A percentile compares a stretch with the other conserved stretches of the same genome.
phyloP scores from a whole-genome alignment of 92 coral and sea anemone species.

The Bergia sp. region DNA sequence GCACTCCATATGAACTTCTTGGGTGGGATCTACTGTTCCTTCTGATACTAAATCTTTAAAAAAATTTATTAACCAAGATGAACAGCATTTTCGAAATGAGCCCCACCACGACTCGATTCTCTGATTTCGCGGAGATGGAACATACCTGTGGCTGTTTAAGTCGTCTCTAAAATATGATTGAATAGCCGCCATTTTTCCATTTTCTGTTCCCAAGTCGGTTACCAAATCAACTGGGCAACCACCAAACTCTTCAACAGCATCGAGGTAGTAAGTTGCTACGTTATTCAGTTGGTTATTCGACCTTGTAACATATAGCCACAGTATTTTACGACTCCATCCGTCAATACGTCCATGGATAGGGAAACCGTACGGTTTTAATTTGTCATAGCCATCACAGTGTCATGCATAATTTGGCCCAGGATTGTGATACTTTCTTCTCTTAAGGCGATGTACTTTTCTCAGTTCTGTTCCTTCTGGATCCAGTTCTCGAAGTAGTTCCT shows the following conservation, averaged over 20 bases:
- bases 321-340: conserved; percentile 63
- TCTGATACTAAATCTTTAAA: conserved; percentile 58
- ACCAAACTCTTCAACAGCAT: conserved; percentile 68
- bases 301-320: conserved; percentile 56
- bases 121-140: conserved; percentile 62
- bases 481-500: conserved; percentile 53
- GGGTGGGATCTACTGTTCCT: conserved; percentile 57
- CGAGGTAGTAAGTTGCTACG: conserved; percentile 58
- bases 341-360: conserved; percentile 52
- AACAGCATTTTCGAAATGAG: conserved; percentile 42
- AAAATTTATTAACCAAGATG: conserved; percentile 63
- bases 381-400: conserved; percentile 55
- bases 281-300: conserved; percentile 66
- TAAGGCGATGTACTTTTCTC: conserved; percentile 51
- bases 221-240: conserved; percentile 71
- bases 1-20: conserved; percentile 66
- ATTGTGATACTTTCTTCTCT: conserved; percentile 44
- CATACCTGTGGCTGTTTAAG: conserved; percentile 55
- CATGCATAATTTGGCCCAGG: conserved; percentile 57
- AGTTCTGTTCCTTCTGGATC: conserved; percentile 58
- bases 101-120: conserved; percentile 64
- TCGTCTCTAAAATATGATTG: conserved; percentile 68
- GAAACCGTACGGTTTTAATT: conserved; percentile 41
- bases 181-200: conserved; percentile 69
- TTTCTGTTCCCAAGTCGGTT: conserved; percentile 69